phyloP scores from a whole-genome alignment of 2,888 invertebrate genomes.

The Zhengitettix transpicula region DNA sequence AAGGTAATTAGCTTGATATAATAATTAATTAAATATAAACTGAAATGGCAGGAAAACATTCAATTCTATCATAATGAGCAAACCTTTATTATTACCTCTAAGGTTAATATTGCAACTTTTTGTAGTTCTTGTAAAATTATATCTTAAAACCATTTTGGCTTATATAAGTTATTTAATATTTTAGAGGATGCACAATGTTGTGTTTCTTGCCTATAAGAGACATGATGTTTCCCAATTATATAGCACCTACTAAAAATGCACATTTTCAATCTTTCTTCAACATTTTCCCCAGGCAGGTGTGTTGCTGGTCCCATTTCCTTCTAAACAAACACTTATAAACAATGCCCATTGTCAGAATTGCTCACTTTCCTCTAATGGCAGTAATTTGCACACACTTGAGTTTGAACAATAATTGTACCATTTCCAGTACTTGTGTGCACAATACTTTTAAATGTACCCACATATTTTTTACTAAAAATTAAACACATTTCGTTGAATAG shows the following conservation, averaged over 20 bases:
- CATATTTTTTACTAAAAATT: too few relatives aligned
- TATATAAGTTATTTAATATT: too few relatives aligned
- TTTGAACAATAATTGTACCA: too few relatives aligned
- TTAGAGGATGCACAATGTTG: not conserved
- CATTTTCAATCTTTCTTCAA: too few relatives aligned
- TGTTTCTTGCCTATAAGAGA: conserved; percentile 1
- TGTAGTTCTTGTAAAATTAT: conserved; percentile 1
- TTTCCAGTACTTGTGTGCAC: too few relatives aligned
- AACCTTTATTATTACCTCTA: conserved; percentile 2
- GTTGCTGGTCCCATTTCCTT: not conserved
- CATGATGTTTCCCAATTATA: not conserved
- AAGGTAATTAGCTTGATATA: too few relatives aligned
- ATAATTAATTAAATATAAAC: conserved; percentile 1
- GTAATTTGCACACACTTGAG: too few relatives aligned
- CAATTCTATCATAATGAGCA: conserved; percentile 3
- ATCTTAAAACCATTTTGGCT: conserved; percentile 2
- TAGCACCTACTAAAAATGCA: too few relatives aligned
- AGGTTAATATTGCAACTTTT: not conserved
- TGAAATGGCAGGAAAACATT: conserved; percentile 2
- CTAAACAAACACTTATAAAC: not conserved
- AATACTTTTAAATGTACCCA: too few relatives aligned
- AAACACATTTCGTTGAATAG: too few relatives aligned
- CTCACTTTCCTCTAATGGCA: too few relatives aligned
- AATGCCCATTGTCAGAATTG: too few relatives aligned
- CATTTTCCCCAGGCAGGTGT: not conserved